Conservation (phyloP, 2,113 vertebrate species). For the Tautogolabrus adspersus region DNA sequence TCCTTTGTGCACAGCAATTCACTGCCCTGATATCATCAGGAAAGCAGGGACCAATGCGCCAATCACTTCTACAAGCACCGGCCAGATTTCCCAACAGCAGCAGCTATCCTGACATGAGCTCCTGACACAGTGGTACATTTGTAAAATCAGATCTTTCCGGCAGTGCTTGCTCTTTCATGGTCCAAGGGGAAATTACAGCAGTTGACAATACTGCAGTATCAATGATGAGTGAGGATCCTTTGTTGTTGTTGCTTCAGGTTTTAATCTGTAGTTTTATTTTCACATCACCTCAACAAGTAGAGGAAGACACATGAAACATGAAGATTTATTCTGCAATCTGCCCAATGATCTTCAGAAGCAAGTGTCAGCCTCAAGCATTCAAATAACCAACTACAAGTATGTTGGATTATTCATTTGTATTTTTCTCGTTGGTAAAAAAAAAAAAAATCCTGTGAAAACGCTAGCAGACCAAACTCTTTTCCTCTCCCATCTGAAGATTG, state of each 20-base stretch:
- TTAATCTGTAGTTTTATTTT: neutral
- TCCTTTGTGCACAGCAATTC: conserved; percentile 45
- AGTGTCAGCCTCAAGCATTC: too few relatives aligned
- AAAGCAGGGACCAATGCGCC: conserved; percentile 38
- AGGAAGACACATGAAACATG: neutral
- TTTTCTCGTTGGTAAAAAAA: too few relatives aligned
- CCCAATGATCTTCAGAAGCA: conserved; percentile 2
- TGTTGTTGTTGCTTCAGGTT: conserved; percentile 9
- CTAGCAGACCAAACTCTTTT: too few relatives aligned
- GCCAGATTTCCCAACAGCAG: conserved; percentile 36
- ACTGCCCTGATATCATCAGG: conserved; percentile 64
- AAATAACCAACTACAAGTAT: too few relatives aligned
- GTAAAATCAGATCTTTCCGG: conserved; percentile 50
- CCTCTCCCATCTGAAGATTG: too few relatives aligned
- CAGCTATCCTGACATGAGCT: conserved; percentile 35
- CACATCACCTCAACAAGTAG: conserved; percentile 6
- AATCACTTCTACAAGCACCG: conserved; percentile 42
- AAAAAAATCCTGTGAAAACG: too few relatives aligned
- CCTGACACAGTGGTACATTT: conserved; percentile 43
- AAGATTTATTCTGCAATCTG: conserved; percentile 4
- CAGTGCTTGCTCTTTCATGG: conserved; percentile 18
- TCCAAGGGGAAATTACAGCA: conserved; percentile 27
- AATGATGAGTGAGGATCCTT: conserved; percentile 20
- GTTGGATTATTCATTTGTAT: too few relatives aligned
- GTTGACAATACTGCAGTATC: conserved; percentile 25